Base-by-base conservation (phyloP, 2,888 invertebrate species). In the Campoletis raptor region DNA sequence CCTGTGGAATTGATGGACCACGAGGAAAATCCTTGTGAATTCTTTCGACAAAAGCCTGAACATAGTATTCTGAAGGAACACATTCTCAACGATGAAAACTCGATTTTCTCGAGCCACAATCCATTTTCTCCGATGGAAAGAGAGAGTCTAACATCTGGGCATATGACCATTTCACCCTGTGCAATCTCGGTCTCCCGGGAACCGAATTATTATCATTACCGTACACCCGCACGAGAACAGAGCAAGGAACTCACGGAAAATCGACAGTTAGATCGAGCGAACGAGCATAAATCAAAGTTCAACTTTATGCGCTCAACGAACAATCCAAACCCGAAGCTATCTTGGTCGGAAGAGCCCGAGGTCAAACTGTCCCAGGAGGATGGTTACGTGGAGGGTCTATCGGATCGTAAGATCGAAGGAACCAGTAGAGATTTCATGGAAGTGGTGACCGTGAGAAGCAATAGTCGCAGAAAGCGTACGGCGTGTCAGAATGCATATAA, bases 231-330 rank as follows among this genome's bases (percentile, higher is more conserved):
- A 15, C 61, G 61, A 30, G 30, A 61, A 9, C 6, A 15, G 72
- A 24, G 72, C 30, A 61, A 45, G 30, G 64, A 74, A 15, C 52
- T 54, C 40, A 8, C 48, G 21, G 40, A 57, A 9, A 10, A 21
- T 67, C 48, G 42, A 52, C 78, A 67, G 5, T 48, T 21, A 2
- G 66, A 69, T 52, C 67, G 67, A 5, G 64, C 12, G 30, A 77
- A 52, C 18, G 12, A 30, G 12, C 70, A 61, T 36, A 79, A 81
- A n/a, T 57, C 79, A 1, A 80, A 80, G 67, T 76, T 73, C 0
- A 82, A 87, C 24, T 87, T 84, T 30, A 57, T 77, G 21, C 45
- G 64, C 36, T 40, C 40, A 10, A 76, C 45, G 61, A 72, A 74
- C 70, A 42, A 24, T n/a, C 18, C 36, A 24, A 54, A 40, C 36